Conservation (phyloP, 2,888 invertebrate species). For the Nemurella pictetii region DNA sequence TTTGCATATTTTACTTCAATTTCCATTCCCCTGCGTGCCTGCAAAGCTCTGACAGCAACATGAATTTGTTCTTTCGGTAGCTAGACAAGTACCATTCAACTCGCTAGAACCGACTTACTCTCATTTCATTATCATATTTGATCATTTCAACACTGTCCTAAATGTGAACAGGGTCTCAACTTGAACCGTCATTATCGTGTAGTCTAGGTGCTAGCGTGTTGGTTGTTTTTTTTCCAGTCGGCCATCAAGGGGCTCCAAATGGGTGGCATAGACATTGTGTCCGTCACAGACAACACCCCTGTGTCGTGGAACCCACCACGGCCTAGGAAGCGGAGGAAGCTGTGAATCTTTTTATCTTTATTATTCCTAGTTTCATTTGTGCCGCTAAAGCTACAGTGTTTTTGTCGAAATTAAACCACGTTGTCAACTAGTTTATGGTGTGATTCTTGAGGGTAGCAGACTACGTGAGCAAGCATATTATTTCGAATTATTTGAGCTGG, state of each 20-base stretch:
- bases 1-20: too few relatives aligned
- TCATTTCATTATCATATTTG: too few relatives aligned
- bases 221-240: conserved; percentile 64
- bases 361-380: neutral
- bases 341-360: conserved; percentile 58
- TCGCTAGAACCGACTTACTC: too few relatives aligned
- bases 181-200: too few relatives aligned
- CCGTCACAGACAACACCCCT: conserved; percentile 88
- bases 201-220: neutral
- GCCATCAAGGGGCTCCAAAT: conserved; percentile 92
- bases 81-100: too few relatives aligned
- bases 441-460: neutral
- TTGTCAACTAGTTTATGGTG: neutral
- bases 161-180: too few relatives aligned
- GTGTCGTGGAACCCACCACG: conserved; percentile 83
- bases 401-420: neutral
- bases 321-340: conserved; percentile 79
- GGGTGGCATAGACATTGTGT: conserved; percentile 86
- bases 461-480: neutral
- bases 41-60: too few relatives aligned
- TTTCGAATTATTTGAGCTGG: too few relatives aligned
- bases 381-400: neutral
- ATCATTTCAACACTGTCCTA: too few relatives aligned
- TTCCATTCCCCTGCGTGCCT: too few relatives aligned
- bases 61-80: too few relatives aligned